phyloP scores from a whole-genome alignment of 1,140 invertebrate genomes.

The Calliphora vicina region DNA sequence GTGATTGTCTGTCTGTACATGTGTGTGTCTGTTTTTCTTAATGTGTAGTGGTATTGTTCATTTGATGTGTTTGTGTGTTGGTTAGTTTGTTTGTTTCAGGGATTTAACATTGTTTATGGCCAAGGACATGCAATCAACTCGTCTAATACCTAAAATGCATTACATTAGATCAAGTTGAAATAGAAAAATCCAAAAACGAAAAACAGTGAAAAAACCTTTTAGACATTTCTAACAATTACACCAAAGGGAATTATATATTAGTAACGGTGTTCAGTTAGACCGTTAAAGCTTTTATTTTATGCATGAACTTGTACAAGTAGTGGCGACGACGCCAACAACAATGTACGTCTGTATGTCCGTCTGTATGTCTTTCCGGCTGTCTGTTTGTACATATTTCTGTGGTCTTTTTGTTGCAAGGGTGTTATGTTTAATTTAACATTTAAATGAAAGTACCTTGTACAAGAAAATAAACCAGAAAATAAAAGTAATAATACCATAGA shows the following conservation, averaged over 20 bases:
- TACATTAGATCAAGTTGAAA: not conserved
- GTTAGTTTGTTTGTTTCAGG: not conserved
- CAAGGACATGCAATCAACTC: slow-evolving; percentile 11
- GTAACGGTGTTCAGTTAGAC: not conserved
- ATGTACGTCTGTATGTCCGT: not conserved
- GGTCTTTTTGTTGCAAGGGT: not conserved
- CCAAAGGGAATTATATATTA: not conserved
- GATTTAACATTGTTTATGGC: slow-evolving; percentile 1
- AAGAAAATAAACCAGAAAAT: not conserved
- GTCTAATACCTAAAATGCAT: not conserved
- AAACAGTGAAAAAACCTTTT: not conserved
- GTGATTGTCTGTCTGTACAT: not conserved
- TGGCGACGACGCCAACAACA: not conserved
- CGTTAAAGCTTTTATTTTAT: slow-evolving; percentile 7
- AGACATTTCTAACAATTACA: slow-evolving; percentile 1
- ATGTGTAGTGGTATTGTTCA: not conserved
- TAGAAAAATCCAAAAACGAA: not conserved
- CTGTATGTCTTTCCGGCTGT: not conserved
- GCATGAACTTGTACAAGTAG: not conserved
- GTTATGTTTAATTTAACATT: not conserved
- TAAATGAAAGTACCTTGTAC: not conserved
- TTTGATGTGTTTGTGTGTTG: not conserved
- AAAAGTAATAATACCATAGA: not conserved
- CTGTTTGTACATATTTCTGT: not conserved
- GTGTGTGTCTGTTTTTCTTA: too few relatives aligned